Conservation (phyloP, 2,888 invertebrate genomes). For the Conomelus anceps region DNA sequence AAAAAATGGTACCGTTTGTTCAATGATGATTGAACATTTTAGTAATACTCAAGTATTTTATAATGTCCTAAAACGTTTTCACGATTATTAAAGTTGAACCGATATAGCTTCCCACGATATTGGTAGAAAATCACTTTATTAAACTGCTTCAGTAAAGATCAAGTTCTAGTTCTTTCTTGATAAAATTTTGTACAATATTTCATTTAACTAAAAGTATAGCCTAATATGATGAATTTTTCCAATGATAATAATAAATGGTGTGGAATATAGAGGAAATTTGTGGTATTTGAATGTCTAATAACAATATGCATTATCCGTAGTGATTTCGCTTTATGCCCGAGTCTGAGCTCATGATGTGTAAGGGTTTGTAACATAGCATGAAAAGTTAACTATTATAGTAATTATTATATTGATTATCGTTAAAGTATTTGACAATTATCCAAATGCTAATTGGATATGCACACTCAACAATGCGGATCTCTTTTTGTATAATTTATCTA, state of each 20-base stretch:
- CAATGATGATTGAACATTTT: background rate
- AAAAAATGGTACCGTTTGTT: background rate
- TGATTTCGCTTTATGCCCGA: background rate
- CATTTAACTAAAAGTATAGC: background rate
- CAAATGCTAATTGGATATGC: background rate
- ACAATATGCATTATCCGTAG: background rate
- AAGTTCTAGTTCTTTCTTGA: background rate
- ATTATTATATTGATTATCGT: background rate
- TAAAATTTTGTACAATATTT: background rate
- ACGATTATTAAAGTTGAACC: background rate
- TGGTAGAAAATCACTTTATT: background rate
- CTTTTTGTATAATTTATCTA: background rate
- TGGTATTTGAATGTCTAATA: background rate
- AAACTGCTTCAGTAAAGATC: background rate
- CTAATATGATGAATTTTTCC: background rate
- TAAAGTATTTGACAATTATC: background rate
- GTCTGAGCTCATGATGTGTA: background rate
- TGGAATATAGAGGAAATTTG: background rate
- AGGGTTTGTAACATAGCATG: background rate
- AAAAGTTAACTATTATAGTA: background rate
- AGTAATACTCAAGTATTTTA: background rate
- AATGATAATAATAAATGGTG: background rate
- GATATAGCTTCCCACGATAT: background rate
- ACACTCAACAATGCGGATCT: background rate
- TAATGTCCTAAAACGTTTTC: background rate